Evolutionary conservation across 2,797 vertebrate genomes (phyloP).

Genomic region (Phoebastria nigripes): DNA sequence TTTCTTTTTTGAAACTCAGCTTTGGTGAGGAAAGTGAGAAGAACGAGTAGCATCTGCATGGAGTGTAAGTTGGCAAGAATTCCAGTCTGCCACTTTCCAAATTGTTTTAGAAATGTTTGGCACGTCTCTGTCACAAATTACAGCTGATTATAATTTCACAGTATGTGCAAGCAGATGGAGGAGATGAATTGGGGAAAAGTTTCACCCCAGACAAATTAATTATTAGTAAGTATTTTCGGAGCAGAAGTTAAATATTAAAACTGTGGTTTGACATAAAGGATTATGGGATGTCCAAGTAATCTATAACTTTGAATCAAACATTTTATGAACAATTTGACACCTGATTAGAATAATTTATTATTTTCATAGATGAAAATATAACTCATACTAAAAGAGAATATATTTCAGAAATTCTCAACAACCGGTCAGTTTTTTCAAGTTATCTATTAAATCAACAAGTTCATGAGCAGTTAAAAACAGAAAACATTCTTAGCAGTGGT

Average conservation of each 20-base stretch:
- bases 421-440: slow-evolving; percentile 6
- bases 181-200: slow-evolving; percentile 72
- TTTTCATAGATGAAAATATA: not conserved
- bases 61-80: slow-evolving; percentile 68
- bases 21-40: slow-evolving; percentile 59
- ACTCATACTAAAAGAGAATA: not conserved
- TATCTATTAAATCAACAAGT: slow-evolving; percentile 1
- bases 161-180: slow-evolving; percentile 79
- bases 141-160: slow-evolving; percentile 78
- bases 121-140: slow-evolving; percentile 78
- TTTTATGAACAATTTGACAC: slow-evolving; percentile 19
- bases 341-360: not conserved
- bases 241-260: slow-evolving; percentile 68
- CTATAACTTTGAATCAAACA: slow-evolving; percentile 12
- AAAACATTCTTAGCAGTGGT: not conserved
- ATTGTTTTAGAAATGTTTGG: slow-evolving; percentile 80
- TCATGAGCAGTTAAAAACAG: not conserved
- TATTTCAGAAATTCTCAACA: not conserved
- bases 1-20: slow-evolving; percentile 57
- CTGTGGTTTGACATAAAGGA: slow-evolving; percentile 44
- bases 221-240: slow-evolving; percentile 74
- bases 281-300: slow-evolving; percentile 13
- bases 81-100: slow-evolving; percentile 76
- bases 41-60: slow-evolving; percentile 72
- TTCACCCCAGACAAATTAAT: slow-evolving; percentile 74